Evolutionary conservation across 2,113 vertebrate genomes (phyloP), one percentile per base, ranked within the genome.

Genomic region (Callionymus lyra): DNA sequence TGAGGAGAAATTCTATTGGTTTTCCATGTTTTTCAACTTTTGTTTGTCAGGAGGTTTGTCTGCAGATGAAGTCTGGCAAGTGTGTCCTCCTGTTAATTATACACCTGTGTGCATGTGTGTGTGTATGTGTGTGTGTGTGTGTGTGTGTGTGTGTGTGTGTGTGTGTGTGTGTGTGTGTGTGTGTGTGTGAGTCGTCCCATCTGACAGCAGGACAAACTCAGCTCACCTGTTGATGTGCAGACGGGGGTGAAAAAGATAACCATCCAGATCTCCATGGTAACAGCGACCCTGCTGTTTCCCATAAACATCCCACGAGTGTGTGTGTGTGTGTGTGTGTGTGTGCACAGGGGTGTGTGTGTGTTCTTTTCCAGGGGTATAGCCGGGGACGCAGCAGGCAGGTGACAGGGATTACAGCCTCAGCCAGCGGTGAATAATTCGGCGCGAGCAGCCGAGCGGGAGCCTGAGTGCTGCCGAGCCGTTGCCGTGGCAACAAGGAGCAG

Each of bases 181-280:
- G 21, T 27, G 21, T 47, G 35, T 18, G 52, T 32, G 10, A 31
- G 2, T 34, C 33, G 50, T 41, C 50, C 63, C 44, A 52, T 47
- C 56, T 50, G 57, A 65, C 59, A 57, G 52, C 31, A 27, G 60
- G 67, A 69, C 18, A 44, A 35, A 70, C 39, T 40, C 32, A 21
- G 60, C 64, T 77, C 71, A 81, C 76, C 79, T 81, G 76, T 79
- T 76, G 76, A 53, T 15, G 43, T 31, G 56, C 41, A 31, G n/a
- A 34, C 18, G 43, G 55, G 59, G 41, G 41, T 2, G 5, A 27
- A 31, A 34, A 39, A 37, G 73, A 79, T 81, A 53, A 59, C 41
- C 72, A 65, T 77, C 63, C 6, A 68, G 44, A 64, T 81, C 49
- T 46, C 73, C 73, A 73, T 73, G 76, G 79, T 56, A 81, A 81